These are phyloP conservation scores for Sminthopsis crassicaudata DNA, from an alignment of 2,113 vertebrate genomes.

Conservation along the genomic window DNA sequence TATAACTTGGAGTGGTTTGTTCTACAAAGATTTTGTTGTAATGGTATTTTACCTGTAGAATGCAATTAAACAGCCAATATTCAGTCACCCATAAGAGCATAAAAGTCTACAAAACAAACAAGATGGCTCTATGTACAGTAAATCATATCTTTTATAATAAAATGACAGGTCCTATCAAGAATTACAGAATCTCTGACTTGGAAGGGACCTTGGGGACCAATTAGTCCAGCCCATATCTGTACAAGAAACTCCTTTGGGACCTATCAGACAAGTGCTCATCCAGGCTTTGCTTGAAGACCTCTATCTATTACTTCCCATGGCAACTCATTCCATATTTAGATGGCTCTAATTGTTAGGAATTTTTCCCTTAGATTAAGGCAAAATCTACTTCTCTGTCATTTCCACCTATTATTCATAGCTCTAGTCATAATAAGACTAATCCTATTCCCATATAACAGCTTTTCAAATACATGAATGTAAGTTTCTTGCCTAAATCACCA, in stretches of 20 bases:
- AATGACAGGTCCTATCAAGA: slow-evolving; percentile 5
- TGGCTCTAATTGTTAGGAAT: not conserved
- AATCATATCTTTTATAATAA: not conserved
- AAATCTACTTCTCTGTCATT: not conserved
- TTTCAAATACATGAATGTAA: not conserved
- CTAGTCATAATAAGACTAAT: not conserved
- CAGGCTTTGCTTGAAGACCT: not conserved
- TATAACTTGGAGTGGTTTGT: not conserved
- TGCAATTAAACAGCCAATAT: not conserved
- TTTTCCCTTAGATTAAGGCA: not conserved
- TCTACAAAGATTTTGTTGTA: not conserved
- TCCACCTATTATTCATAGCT: not conserved
- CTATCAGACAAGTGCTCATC: not conserved
- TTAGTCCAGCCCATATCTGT: not conserved
- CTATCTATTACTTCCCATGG: not conserved
- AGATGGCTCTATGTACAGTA: not conserved
- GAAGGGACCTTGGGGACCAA: not conserved
- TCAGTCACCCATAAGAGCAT: not conserved
- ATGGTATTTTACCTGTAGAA: not conserved
- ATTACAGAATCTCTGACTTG: slow-evolving; percentile 6
- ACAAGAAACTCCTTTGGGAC: not conserved
- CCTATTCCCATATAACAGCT: not conserved
- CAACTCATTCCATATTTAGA: not conserved
- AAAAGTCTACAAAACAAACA: not conserved
- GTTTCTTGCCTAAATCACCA: not conserved